Base-by-base conservation (phyloP, 2,113 vertebrate genomes). In the Nesoenas mayeri region DNA sequence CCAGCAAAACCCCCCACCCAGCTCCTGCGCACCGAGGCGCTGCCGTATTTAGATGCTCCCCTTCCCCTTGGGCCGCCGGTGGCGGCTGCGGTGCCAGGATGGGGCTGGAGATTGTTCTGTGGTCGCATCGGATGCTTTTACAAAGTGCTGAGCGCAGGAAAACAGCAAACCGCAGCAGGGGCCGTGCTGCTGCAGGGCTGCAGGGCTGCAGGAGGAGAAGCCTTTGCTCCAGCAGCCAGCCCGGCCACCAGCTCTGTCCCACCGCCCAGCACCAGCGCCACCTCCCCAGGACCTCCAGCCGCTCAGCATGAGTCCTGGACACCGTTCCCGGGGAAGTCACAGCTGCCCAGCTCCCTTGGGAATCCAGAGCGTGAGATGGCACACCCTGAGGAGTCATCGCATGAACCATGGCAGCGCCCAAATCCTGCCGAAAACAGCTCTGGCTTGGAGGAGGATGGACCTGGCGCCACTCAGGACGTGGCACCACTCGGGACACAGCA, bases 61-160 rank as follows among this genome's bases (percentile, higher is more conserved):
- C 38, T 40, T 78, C 62, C 85, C 89, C 58, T 25, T 1, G 11
- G 77, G 73, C 62, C 2, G 1, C 40, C 1, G 8, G 6, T 31
- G 86, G 89, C 6, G 29, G 81, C 85, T 80, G 87, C 16, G 2
- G 89, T 31, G 79, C 93, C 6, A 40, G 92, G 75, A 90, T 54
- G 74, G 72, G 85, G 77, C 71, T 89, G 94, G 64, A 93, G 89
- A 89, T 93, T 66, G 73, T 84, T 97, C 92, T 96, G 96, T 86
- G 96, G 96, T 95, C 40, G 3, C 83, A 7, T 51, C 12, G 15
- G 82, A 90, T 80, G 93, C 96, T 96, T 93, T 96, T 51, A 64
- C 6, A 13, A 86, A 97, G 91, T 81, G 90, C 94, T 96, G 96
- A 97, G 94, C 2, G n/a, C 88, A 82, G 85, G 80, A 34, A 66